Conservation (phyloP, 2,888 invertebrate species). For the Pocota personata region DNA sequence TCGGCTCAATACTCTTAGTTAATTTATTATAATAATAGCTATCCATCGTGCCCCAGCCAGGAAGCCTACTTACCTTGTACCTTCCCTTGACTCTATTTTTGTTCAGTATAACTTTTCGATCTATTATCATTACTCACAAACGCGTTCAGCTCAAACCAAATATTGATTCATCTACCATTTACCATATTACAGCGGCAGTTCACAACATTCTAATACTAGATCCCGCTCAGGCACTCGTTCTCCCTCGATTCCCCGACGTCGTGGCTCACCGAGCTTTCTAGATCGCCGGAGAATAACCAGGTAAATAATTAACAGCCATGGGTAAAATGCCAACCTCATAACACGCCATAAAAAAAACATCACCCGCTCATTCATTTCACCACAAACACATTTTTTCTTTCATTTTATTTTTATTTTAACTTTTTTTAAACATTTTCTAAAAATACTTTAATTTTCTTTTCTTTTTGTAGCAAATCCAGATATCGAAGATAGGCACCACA, state of each 20-base stretch:
- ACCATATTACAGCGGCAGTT: constrained; percentile 76
- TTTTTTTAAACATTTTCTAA: constrained; percentile 73
- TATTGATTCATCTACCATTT: background rate
- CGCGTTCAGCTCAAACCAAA: background rate
- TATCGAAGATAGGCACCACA: constrained; percentile 75
- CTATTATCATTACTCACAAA: too few relatives aligned
- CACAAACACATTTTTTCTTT: constrained; percentile 59
- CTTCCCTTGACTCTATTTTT: too few relatives aligned
- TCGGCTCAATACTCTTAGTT: too few relatives aligned
- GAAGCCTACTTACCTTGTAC: too few relatives aligned
- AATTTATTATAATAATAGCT: too few relatives aligned
- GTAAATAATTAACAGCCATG: constrained; percentile 84
- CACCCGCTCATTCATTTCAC: constrained; percentile 38
- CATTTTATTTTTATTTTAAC: constrained; percentile 55
- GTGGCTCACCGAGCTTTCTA: constrained; percentile 96
- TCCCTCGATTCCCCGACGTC: constrained; percentile 95
- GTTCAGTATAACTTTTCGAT: too few relatives aligned
- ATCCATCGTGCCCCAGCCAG: too few relatives aligned
- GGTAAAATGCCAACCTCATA: background rate
- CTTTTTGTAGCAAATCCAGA: constrained; percentile 76
- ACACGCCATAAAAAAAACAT: constrained; percentile 23
- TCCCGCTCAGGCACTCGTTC: constrained; percentile 86
- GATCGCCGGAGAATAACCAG: constrained; percentile 97
- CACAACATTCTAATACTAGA: constrained; percentile 74
- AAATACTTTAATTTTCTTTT: constrained; percentile 75